Evolutionary conservation across 1,140 invertebrate genomes (phyloP).

Genomic region (Drosophila nannoptera): DNA sequence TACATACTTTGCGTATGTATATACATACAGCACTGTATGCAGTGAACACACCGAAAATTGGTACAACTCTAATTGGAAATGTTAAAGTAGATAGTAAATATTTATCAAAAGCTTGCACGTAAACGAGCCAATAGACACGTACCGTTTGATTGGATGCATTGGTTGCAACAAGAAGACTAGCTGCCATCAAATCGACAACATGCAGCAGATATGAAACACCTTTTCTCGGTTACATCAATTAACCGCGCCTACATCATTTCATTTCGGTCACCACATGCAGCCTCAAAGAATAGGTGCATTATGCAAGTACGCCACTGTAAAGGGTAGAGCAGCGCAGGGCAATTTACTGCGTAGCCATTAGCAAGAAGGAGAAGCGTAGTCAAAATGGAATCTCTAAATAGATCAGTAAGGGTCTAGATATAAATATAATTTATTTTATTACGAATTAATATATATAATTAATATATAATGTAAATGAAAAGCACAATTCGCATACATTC

Average conservation of each 20-base stretch:
- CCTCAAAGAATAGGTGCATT: background rate
- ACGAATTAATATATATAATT: background rate
- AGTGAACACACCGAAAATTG: constrained; percentile 51
- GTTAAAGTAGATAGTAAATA: constrained; percentile 73
- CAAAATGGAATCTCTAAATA: constrained; percentile 40
- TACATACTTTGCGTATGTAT: constrained; percentile 9
- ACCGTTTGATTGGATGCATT: constrained; percentile 58
- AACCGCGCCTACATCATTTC: background rate
- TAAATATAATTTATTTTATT: too few relatives aligned
- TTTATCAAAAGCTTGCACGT: constrained; percentile 67
- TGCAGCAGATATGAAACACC: constrained; percentile 3
- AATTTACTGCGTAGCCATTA: constrained; percentile 14
- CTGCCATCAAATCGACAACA: background rate
- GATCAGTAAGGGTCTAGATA: constrained; percentile 45
- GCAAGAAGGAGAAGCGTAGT: constrained; percentile 1
- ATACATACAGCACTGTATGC: constrained; percentile 11
- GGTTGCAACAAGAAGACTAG: constrained; percentile 19
- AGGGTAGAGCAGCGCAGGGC: constrained; percentile 11
- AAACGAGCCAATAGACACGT: constrained; percentile 56
- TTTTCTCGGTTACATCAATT: constrained; percentile 15
- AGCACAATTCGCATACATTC: background rate
- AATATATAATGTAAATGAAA: background rate
- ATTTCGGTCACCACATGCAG: background rate
- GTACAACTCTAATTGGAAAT: constrained; percentile 77
- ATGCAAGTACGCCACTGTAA: constrained; percentile 9